Conservation (phyloP, 2,113 vertebrate species). For the Passer domesticus region DNA sequence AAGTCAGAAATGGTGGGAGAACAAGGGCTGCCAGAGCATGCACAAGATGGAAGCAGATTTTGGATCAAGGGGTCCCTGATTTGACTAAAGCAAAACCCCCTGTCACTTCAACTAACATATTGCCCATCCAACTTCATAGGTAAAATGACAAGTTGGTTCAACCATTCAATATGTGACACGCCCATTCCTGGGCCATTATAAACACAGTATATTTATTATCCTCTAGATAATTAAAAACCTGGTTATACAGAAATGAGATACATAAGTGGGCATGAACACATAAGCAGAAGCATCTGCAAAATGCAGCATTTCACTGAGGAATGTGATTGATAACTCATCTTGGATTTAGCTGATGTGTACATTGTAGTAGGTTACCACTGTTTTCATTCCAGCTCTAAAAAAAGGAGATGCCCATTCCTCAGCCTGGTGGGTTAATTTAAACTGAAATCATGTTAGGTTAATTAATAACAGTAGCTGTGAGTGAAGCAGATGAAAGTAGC, state of each 20-base stretch:
- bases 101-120: background rate
- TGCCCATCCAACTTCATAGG: background rate
- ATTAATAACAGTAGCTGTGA: slow-evolving; percentile 48
- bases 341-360: background rate
- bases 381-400: background rate
- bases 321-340: background rate
- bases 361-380: background rate
- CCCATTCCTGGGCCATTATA: background rate
- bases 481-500: slow-evolving; percentile 19
- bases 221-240: background rate
- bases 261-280: background rate
- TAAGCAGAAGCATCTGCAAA: background rate
- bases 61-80: background rate
- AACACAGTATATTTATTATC: background rate
- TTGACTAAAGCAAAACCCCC: background rate
- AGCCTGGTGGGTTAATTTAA: slow-evolving; percentile 23
- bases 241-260: background rate
- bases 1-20: background rate
- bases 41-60: accelerated
- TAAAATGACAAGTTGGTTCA: background rate
- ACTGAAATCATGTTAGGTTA: slow-evolving; percentile 41
- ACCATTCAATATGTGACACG: background rate
- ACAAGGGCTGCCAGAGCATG: background rate
- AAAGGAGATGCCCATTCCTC: background rate
- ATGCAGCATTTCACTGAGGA: background rate